Base-by-base conservation (phyloP, 2,888 invertebrate genomes). In the Tenthredo scrophulariae region DNA sequence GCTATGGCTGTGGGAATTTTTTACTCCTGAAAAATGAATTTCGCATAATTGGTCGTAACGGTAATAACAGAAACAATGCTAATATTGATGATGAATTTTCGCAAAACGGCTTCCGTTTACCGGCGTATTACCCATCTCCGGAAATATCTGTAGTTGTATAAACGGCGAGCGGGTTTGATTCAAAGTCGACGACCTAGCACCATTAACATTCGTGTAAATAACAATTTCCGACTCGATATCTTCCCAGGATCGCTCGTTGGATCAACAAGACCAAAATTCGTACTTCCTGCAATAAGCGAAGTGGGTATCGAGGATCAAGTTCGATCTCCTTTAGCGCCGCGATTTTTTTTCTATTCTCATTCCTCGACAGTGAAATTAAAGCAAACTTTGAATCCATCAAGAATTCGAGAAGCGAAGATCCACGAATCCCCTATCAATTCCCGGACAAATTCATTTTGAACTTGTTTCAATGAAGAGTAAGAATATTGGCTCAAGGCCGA, bases 121-220 rank as follows among this genome's bases (percentile, higher is more conserved):
- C 79, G 26, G 37, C 58, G 22, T 40, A 37, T 80, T 80, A 22
- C 40, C 37, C 37, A 40, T 15, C 22, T 80, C 40, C 37, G 80
- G 26, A 62, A 62, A 58, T 33, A 62, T 40, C 37, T 58, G 10
- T 37, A 50, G 80, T 40, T 22, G 26, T 62, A 26, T 40, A 50
- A 80, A 80, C 80, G 62, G 62, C 2, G 80, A 80, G 40, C 80
- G 58, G 26, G 40, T 50, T 80, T 50, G 58, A 62, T 22, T 62
- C 37, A 26, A 80, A 80, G 80, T 37, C 80, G 80, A 80, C 80
- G 80, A 80, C 80, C 80, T 80, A 26, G 40, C 26, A 62, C 22
- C 62, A 62, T 80, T 80, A 58, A 37, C 62, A 80, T 80, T 80
- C 62, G 62, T 62, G 40, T 40, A 80, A 58, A 62, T 80, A 80